A percentile compares a stretch with the other conserved stretches of the same genome.
Evolutionary conservation across 2,888 invertebrate genomes (phyloP).

Genomic region (Aspidiotus destructor): DNA sequence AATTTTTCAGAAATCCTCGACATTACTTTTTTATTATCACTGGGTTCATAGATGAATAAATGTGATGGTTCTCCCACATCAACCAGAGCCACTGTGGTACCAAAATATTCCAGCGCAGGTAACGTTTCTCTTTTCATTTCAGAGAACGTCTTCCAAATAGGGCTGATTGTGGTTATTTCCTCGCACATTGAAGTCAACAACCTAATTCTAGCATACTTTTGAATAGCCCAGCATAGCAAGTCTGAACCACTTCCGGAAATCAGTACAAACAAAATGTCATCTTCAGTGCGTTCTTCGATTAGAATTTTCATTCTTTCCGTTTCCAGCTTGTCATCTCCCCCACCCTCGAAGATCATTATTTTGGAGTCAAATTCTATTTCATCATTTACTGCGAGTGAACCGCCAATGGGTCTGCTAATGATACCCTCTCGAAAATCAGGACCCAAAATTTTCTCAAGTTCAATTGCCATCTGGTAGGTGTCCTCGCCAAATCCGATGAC

Average conservation of each 20-base stretch:
- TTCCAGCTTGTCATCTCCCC: slow-evolving; percentile 79
- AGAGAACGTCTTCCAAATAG: slow-evolving; percentile 74
- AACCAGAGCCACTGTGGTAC: slow-evolving; percentile 65
- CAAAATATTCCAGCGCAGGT: slow-evolving; percentile 55
- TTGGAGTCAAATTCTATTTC: slow-evolving; percentile 39
- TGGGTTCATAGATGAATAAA: slow-evolving; percentile 92
- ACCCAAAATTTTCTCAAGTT: slow-evolving; percentile 58
- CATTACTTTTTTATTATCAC: slow-evolving; percentile 42
- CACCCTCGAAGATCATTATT: slow-evolving; percentile 63
- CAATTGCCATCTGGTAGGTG: slow-evolving; percentile 73
- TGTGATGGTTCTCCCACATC: slow-evolving; percentile 79
- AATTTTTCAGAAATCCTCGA: too few species aligned
- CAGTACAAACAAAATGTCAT: slow-evolving; percentile 72
- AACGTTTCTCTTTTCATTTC: slow-evolving; percentile 81
- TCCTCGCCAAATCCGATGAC: slow-evolving; percentile 85
- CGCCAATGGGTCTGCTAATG: slow-evolving; percentile 64
- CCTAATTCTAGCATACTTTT: slow-evolving; percentile 57
- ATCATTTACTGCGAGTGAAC: slow-evolving; percentile 38
- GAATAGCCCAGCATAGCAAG: slow-evolving; percentile 62
- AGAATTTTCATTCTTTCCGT: slow-evolving; percentile 61
- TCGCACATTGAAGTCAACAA: slow-evolving; percentile 75
- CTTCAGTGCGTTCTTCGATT: slow-evolving; percentile 48
- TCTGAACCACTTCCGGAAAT: slow-evolving; percentile 95
- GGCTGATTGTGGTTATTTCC: slow-evolving; percentile 74
- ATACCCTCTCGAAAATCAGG: slow-evolving; percentile 58